These are phyloP conservation scores for Gorsachius magnificus DNA, from an alignment of 2,797 vertebrate genomes.

Conservation along the genomic window DNA sequence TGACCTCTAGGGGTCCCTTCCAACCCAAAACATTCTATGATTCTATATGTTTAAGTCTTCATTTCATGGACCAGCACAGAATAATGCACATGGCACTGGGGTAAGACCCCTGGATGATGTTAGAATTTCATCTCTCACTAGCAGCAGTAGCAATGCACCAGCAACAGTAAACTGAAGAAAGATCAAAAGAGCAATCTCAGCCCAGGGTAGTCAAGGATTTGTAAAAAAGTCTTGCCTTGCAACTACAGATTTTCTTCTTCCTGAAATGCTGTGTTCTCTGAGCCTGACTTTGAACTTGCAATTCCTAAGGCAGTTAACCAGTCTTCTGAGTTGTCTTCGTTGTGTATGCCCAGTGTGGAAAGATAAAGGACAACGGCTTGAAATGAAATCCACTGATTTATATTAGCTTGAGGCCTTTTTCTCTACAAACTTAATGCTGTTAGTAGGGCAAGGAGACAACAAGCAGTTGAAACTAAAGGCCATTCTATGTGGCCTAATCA, in stretches of 20 bases:
- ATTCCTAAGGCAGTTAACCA: background rate
- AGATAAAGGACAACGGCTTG: background rate
- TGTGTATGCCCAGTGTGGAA: background rate
- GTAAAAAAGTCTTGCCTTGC: background rate
- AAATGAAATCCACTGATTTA: constrained; percentile 4
- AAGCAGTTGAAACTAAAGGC: background rate
- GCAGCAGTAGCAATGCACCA: background rate
- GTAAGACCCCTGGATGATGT: background rate
- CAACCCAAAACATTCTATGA: too few relatives aligned
- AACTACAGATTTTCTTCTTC: background rate
- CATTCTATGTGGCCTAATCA: background rate
- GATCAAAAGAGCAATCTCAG: background rate
- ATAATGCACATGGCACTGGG: background rate
- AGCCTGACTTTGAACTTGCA: background rate
- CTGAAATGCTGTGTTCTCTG: background rate
- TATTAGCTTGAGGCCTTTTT: background rate
- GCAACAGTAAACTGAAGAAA: background rate
- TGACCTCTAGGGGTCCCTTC: too few relatives aligned
- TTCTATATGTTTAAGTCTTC: background rate
- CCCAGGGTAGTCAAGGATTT: background rate
- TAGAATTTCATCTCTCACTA: background rate
- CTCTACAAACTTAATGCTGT: background rate
- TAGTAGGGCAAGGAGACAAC: background rate
- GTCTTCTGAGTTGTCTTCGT: background rate
- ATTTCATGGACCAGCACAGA: background rate